Evolutionary conservation across 2,113 vertebrate genomes (phyloP).

Genomic region (Mixornis gularis): DNA sequence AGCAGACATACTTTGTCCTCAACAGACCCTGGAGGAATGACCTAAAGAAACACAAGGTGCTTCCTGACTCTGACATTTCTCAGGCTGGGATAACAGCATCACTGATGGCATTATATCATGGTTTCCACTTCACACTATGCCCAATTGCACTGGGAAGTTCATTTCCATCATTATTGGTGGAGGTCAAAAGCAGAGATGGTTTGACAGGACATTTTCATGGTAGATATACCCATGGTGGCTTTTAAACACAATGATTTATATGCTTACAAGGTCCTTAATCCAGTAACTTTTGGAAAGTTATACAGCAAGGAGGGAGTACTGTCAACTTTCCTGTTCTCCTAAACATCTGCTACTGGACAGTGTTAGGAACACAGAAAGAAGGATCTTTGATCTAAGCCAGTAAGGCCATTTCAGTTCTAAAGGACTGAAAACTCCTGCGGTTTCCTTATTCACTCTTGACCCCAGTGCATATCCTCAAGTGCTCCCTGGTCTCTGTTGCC

Average conservation of each 20-base stretch:
- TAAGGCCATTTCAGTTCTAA: not conserved
- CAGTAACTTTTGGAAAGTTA: not conserved
- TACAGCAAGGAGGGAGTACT: not conserved
- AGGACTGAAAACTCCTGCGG: not conserved
- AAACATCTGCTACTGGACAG: not conserved
- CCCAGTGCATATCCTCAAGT: constrained; percentile 41
- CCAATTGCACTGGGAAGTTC: not conserved
- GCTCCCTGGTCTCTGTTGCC: constrained; percentile 30
- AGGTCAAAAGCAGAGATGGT: not conserved
- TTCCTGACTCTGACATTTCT: not conserved
- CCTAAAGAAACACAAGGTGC: not conserved
- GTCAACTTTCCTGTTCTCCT: not conserved
- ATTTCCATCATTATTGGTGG: not conserved
- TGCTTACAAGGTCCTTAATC: not conserved
- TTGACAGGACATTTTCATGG: not conserved
- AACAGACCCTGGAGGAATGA: not conserved
- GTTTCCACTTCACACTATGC: not conserved
- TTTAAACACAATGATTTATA: not conserved
- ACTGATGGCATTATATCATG: not conserved
- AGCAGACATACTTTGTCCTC: not conserved
- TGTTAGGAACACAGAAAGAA: not conserved
- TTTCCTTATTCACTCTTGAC: not conserved
- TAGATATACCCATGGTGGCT: not conserved
- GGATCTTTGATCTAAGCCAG: not conserved
- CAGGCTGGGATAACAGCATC: not conserved